Evolutionary conservation across 2,888 invertebrate species (phyloP).

Genomic region (Acanthosepion esculentum): DNA sequence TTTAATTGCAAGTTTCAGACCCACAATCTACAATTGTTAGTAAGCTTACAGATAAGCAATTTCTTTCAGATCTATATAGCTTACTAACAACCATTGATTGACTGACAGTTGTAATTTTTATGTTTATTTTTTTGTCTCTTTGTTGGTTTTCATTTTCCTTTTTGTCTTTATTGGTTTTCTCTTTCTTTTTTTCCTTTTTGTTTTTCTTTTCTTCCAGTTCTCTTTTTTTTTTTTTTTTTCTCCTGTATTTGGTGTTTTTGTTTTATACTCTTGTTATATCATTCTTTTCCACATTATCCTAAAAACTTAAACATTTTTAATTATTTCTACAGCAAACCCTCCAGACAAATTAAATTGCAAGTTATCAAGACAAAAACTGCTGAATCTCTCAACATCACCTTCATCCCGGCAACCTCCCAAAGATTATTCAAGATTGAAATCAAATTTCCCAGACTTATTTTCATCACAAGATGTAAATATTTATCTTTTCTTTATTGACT

Average conservation of each 20-base stretch:
- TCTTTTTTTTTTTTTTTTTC: no score
- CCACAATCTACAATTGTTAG: no score
- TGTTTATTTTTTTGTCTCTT: no score
- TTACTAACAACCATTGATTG: no score
- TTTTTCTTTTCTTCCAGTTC: background rate
- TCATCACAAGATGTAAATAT: slow-evolving; percentile 1
- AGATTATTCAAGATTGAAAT: slow-evolving; percentile 34
- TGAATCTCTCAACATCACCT: slow-evolving; percentile 39
- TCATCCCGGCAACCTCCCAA: slow-evolving; percentile 42
- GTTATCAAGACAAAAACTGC: slow-evolving; percentile 44
- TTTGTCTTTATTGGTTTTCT: no score
- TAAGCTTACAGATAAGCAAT: no score
- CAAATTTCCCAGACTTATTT: slow-evolving; percentile 46
- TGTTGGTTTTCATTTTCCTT: background rate
- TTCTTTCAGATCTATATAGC: no score
- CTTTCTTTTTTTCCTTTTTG: no score
- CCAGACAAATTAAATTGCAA: slow-evolving; percentile 38
- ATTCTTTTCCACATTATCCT: background rate
- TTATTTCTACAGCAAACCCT: background rate
- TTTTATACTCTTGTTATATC: background rate
- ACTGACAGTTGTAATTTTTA: no score
- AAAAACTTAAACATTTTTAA: background rate
- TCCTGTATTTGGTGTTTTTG: background rate
- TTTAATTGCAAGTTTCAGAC: no score
- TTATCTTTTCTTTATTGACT: background rate